These are phyloP conservation scores for Mizuhopecten yessoensis DNA, from an alignment of 1,140 invertebrate genomes.

Conservation along the genomic window DNA sequence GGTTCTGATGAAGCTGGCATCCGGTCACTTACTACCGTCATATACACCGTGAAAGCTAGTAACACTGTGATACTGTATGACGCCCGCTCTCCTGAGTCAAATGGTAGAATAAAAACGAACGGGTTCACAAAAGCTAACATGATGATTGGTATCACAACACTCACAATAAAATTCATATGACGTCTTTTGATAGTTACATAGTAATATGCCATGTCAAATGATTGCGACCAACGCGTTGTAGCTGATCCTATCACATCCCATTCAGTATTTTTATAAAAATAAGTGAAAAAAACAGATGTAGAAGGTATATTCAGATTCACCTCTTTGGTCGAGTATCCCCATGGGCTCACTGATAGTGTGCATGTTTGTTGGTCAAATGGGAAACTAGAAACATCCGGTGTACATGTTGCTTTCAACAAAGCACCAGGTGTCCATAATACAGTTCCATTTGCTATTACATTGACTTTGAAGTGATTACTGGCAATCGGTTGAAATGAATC, in stretches of 20 bases:
- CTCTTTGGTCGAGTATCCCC: conserved; percentile 31
- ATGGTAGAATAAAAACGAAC: conserved; percentile 61
- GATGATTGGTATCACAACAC: conserved; percentile 59
- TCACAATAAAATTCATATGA: conserved; percentile 47
- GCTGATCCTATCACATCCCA: conserved; percentile 42
- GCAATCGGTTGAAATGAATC: neutral
- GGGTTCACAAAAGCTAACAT: conserved; percentile 59
- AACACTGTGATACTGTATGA: conserved; percentile 61
- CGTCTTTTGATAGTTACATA: conserved; percentile 46
- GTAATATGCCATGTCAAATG: neutral
- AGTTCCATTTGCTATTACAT: neutral
- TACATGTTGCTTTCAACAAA: conserved; percentile 23
- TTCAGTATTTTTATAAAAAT: neutral
- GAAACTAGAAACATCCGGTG: conserved; percentile 46
- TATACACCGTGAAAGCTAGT: conserved; percentile 61
- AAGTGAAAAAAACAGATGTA: neutral
- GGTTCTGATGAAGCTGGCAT: conserved; percentile 60
- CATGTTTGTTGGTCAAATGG: conserved; percentile 55
- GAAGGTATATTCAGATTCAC: neutral
- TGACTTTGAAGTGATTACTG: neutral
- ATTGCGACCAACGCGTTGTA: neutral
- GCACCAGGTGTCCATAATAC: neutral
- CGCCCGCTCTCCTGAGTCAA: conserved; percentile 59
- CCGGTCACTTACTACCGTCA: conserved; percentile 54
- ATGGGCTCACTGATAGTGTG: neutral